Conservation (phyloP, 2,888 invertebrate species). For the Spilosoma lubricipeda region DNA sequence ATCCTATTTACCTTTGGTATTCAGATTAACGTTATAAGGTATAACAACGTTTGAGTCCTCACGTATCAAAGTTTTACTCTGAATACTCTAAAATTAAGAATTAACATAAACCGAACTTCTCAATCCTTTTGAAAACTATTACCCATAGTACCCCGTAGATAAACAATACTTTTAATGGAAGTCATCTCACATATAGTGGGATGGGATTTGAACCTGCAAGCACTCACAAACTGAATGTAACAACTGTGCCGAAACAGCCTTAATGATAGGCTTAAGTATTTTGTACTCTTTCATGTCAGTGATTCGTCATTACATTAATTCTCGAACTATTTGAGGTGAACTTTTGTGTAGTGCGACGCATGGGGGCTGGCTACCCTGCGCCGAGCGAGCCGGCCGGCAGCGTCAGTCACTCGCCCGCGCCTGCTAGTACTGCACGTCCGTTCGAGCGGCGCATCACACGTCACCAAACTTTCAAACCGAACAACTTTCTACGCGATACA, state of each 20-base stretch:
- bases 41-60: no score
- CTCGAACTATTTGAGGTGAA: conserved; percentile 9
- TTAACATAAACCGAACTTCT: no score
- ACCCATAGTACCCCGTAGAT: not conserved
- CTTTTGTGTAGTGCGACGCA: conserved; percentile 25
- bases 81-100: no score
- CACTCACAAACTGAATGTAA: not conserved
- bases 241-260: not conserved
- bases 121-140: no score
- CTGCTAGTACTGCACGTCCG: conserved; percentile 45
- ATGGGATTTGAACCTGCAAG: not conserved
- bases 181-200: not conserved
- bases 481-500: conserved; percentile 70
- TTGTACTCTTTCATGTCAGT: not conserved
- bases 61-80: no score
- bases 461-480: conserved; percentile 79
- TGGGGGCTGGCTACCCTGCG: conserved; percentile 38
- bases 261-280: not conserved
- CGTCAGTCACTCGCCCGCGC: conserved; percentile 72
- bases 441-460: conserved; percentile 62
- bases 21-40: no score
- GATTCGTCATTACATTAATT: not conserved
- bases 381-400: conserved; percentile 68
- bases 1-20: not conserved
- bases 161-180: not conserved